phyloP scores from a whole-genome alignment of 1,140 invertebrate species.

The Trachelipus rathkii region DNA sequence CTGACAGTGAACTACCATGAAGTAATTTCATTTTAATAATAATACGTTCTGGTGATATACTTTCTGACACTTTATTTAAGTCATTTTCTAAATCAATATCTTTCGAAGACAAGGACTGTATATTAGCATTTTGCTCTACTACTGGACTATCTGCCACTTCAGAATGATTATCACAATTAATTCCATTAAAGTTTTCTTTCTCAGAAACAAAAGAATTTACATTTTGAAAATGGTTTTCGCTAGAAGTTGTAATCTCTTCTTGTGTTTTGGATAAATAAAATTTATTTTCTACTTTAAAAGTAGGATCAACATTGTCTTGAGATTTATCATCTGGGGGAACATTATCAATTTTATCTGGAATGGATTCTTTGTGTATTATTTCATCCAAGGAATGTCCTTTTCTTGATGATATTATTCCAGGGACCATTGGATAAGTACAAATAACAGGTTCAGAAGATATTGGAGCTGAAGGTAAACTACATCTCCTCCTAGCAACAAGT shows the following conservation, averaged over 20 bases:
- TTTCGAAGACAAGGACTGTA: neutral
- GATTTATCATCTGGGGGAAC: neutral
- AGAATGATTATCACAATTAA: too few relatives aligned
- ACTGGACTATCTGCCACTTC: neutral
- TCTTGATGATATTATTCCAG: neutral
- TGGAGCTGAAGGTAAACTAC: neutral
- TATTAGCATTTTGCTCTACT: neutral
- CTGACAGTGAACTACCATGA: neutral
- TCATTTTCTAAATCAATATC: neutral
- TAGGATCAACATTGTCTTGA: neutral
- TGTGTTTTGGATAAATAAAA: neutral
- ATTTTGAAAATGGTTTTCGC: neutral
- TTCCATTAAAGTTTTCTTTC: neutral
- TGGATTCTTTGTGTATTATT: neutral
- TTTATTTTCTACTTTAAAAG: neutral
- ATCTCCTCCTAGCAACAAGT: neutral
- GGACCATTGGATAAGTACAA: neutral
- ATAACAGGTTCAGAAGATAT: neutral
- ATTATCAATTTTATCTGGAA: neutral
- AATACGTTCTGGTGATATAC: neutral
- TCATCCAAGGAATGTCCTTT: neutral
- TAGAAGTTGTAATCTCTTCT: neutral
- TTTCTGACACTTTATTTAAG: neutral
- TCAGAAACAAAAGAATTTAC: neutral
- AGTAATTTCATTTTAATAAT: constrained; percentile 1